Percentiles rank a stretch among this genome's conserved stretches.
These are phyloP conservation scores for Brachynemurus nebulosus DNA, from an alignment of 2,888 invertebrate species.

Conservation along the genomic window DNA sequence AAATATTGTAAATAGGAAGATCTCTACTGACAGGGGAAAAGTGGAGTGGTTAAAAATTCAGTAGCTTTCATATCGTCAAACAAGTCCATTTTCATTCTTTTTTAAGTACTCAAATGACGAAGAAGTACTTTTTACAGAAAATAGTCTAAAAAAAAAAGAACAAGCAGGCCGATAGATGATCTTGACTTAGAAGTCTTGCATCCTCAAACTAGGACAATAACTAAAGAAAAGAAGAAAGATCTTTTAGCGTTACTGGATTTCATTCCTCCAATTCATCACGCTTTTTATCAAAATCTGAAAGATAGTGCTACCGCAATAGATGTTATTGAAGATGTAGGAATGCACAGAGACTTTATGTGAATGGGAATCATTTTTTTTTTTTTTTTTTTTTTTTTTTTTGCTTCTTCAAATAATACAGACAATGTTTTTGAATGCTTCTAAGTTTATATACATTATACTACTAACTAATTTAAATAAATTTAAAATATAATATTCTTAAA, in stretches of 20 bases:
- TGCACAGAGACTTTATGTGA: not conserved
- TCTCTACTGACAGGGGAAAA: conserved; percentile 15
- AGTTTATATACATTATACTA: too few species aligned
- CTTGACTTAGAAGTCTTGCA: conserved; percentile 17
- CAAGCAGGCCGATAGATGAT: conserved; percentile 8
- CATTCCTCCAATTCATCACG: conserved; percentile 16
- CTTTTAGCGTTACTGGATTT: conserved; percentile 17
- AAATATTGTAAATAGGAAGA: conserved; percentile 16
- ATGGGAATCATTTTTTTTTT: not conserved
- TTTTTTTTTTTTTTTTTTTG: not conserved
- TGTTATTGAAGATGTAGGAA: not conserved
- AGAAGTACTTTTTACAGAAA: conserved; percentile 15
- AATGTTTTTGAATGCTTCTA: too few species aligned
- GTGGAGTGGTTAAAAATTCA: conserved; percentile 16
- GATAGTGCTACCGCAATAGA: not conserved
- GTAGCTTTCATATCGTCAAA: conserved; percentile 12
- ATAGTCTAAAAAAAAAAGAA: conserved; percentile 16
- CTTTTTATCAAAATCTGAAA: conserved; percentile 12
- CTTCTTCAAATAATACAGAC: too few species aligned
- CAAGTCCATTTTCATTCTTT: conserved; percentile 11
- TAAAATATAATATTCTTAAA: too few species aligned
- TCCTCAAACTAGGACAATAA: conserved; percentile 17
- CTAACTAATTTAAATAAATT: too few species aligned
- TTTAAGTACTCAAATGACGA: conserved; percentile 16
- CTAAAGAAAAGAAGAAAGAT: conserved; percentile 18